Percentiles rank a stretch among this genome's conserved stretches.
phyloP scores from a whole-genome alignment of 1,140 invertebrate species.

The Anoplolepis gracilipes region DNA sequence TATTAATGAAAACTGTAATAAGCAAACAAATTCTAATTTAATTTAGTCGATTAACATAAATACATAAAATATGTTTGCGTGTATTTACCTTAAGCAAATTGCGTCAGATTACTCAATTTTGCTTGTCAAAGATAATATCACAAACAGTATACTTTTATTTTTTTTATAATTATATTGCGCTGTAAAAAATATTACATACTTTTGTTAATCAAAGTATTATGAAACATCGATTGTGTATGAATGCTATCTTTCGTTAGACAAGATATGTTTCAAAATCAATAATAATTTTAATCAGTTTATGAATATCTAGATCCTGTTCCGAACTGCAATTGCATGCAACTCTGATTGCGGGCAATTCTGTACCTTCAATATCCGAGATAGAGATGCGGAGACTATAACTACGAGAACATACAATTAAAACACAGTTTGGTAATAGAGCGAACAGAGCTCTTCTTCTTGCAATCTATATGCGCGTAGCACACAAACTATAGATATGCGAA shows the following conservation, averaged over 20 bases:
- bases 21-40: too few species aligned
- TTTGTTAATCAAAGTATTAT: constrained; percentile 15
- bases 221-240: background rate
- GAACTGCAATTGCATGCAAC: constrained; percentile 27
- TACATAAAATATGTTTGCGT: too few species aligned
- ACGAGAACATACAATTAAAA: constrained; percentile 37
- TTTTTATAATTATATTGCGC: background rate
- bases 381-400: constrained; percentile 12
- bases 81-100: too few species aligned
- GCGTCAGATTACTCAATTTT: too few species aligned
- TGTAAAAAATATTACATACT: background rate
- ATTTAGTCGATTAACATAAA: too few species aligned
- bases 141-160: constrained; percentile 7
- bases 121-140: background rate
- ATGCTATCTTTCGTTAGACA: constrained; percentile 23
- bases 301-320: constrained; percentile 26
- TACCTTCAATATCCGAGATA: constrained; percentile 37
- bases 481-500: background rate
- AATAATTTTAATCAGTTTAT: constrained; percentile 27
- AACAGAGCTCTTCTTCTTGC: background rate
- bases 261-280: constrained; percentile 7
- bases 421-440: constrained; percentile 28
- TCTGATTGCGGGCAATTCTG: constrained; percentile 24
- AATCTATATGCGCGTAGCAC: background rate
- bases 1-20: too few species aligned